Conservation (phyloP, 2,113 vertebrate genomes). For the Anarhynchus alexandrinus region DNA sequence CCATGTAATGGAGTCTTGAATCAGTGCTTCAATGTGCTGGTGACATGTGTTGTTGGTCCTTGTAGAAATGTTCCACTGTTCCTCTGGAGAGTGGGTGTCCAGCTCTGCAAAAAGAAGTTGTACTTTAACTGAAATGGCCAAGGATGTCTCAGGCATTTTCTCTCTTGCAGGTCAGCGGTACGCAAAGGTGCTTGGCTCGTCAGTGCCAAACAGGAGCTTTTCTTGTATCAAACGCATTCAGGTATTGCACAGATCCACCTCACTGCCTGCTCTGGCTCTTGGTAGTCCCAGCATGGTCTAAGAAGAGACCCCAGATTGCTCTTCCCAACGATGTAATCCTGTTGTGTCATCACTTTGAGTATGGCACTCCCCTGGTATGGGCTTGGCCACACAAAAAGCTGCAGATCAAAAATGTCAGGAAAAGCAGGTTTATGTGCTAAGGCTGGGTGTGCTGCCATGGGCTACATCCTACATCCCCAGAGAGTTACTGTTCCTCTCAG, state of each 20-base stretch:
- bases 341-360: background rate
- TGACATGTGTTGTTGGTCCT: background rate
- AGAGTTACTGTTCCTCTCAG: background rate
- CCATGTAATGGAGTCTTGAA: background rate
- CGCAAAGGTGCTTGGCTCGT: conserved; percentile 74
- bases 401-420: background rate
- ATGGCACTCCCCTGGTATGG: background rate
- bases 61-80: background rate
- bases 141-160: background rate
- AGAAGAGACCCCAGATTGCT: background rate
- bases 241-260: conserved; percentile 30
- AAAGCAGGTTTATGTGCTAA: background rate
- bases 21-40: background rate
- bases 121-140: background rate
- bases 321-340: background rate
- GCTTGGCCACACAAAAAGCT: background rate
- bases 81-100: background rate
- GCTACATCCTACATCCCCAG: background rate
- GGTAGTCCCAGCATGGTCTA: background rate
- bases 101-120: background rate
- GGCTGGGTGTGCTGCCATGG: background rate
- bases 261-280: fast-evolving
- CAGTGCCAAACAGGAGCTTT: conserved; percentile 78
- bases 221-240: conserved; percentile 75
- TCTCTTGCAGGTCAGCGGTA: conserved; percentile 67